A percentile compares a stretch with the other conserved stretches of the same genome.
Evolutionary conservation across 2,113 vertebrate genomes (phyloP).

Genomic region (Acrocephalus arundinaceus): DNA sequence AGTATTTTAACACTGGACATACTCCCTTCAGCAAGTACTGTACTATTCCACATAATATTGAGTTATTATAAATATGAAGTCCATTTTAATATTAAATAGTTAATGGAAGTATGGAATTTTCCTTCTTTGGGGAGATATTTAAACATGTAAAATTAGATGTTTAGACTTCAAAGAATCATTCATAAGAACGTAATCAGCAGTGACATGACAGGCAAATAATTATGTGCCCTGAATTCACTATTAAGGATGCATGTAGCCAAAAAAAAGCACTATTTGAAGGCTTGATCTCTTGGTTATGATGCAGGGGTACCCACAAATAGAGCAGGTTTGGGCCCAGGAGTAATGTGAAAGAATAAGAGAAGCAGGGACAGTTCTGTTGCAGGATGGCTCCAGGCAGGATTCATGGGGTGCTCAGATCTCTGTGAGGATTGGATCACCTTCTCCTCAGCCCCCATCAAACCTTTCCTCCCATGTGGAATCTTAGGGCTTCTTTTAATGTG

Average conservation of each 20-base stretch:
- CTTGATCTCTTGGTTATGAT: neutral
- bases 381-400: neutral
- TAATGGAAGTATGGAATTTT: neutral
- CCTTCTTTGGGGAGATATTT: neutral
- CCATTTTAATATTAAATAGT: neutral
- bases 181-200: neutral
- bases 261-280: neutral
- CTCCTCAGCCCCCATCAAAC: neutral
- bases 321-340: neutral
- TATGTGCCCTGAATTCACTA: neutral
- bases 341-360: neutral
- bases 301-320: neutral
- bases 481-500: neutral
- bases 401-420: fast-evolving
- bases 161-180: neutral
- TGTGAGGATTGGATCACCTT: neutral
- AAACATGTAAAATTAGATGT: neutral
- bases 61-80: neutral
- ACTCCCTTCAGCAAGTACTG: neutral
- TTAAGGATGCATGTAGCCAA: neutral
- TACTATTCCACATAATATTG: neutral
- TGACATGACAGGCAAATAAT: neutral
- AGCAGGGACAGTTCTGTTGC: neutral
- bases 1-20: neutral
- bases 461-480: neutral